These are phyloP conservation scores for Sympetrum striolatum DNA, from an alignment of 2,888 invertebrate species.

Conservation along the genomic window DNA sequence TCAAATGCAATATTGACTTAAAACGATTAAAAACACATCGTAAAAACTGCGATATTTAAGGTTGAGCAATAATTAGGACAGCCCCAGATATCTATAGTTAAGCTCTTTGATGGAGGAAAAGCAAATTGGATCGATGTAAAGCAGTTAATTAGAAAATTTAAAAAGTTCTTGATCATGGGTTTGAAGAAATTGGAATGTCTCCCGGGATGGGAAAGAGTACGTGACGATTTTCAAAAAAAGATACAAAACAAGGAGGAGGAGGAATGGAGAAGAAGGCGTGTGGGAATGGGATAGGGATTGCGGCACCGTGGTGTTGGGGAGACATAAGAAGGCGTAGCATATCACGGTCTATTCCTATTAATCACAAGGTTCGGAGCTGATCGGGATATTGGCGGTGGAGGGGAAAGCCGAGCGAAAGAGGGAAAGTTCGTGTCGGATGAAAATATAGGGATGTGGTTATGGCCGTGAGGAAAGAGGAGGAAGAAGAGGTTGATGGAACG, in stretches of 20 bases:
- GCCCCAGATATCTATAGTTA: background rate
- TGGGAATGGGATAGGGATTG: background rate
- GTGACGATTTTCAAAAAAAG: background rate
- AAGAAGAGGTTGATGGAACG: background rate
- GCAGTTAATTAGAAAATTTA: background rate
- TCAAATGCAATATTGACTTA: background rate
- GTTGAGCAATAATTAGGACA: background rate
- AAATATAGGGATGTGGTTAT: background rate
- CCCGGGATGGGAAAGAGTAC: background rate
- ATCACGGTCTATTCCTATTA: constrained; percentile 40
- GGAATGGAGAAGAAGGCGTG: background rate
- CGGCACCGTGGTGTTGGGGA: background rate
- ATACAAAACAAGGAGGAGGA: background rate
- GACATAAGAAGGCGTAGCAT: constrained; percentile 1
- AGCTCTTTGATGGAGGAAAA: background rate
- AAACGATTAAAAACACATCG: background rate
- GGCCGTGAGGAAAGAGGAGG: background rate
- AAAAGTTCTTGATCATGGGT: background rate
- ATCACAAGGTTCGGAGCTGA: constrained; percentile 23
- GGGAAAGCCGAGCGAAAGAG: background rate
- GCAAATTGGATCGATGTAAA: background rate
- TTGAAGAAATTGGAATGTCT: background rate
- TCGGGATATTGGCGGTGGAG: background rate
- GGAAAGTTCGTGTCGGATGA: constrained; percentile 32
- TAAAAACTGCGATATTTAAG: background rate